Evolutionary conservation across 2,888 invertebrate species (phyloP).

Genomic region (Sthenelais limicola): DNA sequence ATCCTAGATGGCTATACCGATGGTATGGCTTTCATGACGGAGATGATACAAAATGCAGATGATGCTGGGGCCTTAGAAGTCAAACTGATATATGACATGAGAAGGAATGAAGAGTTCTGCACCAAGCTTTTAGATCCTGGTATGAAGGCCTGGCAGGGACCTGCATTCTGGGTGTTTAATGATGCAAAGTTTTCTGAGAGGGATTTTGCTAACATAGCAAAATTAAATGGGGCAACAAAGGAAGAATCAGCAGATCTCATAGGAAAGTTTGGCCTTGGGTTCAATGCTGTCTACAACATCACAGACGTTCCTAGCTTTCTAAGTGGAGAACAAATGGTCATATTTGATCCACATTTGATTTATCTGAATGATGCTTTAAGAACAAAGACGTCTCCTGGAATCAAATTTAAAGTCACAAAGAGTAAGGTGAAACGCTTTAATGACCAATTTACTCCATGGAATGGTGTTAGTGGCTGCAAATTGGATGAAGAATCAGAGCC

Average conservation of each 20-base stretch:
- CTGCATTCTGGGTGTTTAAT: neutral
- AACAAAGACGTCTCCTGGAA: slow-evolving; percentile 45
- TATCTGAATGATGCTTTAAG: slow-evolving; percentile 49
- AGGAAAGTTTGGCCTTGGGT: neutral
- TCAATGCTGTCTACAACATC: slow-evolving; percentile 9
- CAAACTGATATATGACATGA: neutral
- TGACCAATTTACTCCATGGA: slow-evolving; percentile 55
- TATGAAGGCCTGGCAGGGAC: neutral
- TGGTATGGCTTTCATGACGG: neutral
- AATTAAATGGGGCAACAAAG: neutral
- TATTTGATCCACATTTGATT: slow-evolving; percentile 62
- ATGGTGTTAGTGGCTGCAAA: slow-evolving; percentile 55
- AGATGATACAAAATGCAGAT: neutral
- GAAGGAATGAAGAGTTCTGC: neutral
- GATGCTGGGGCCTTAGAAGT: neutral
- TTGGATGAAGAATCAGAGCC: slow-evolving; percentile 22
- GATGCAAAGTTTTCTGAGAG: neutral
- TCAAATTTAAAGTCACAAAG: slow-evolving; percentile 34
- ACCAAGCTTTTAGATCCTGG: neutral
- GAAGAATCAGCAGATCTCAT: neutral
- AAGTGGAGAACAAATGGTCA: slow-evolving; percentile 60
- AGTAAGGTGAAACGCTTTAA: slow-evolving; percentile 22
- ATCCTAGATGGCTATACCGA: neutral
- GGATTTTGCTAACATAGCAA: neutral
- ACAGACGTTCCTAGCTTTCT: slow-evolving; percentile 56